A percentile compares a stretch with the other conserved stretches of the same genome.
phyloP scores from a whole-genome alignment of 2,888 invertebrate species.

The Plebejus melissa region DNA sequence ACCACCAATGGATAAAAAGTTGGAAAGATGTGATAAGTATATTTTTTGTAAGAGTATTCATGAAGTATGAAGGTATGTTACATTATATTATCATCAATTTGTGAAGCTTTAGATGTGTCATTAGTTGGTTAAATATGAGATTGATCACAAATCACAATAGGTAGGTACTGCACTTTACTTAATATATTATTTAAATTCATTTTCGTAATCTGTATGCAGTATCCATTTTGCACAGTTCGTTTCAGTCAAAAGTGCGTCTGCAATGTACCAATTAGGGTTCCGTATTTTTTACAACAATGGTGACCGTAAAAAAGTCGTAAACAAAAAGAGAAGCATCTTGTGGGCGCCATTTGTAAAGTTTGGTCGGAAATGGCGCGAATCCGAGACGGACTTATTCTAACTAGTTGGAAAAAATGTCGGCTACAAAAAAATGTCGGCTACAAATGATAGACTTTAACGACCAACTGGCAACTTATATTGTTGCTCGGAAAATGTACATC shows the following conservation, averaged over 20 bases:
- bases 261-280: slow-evolving; percentile 15
- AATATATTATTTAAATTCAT: background rate
- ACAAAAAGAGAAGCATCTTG: slow-evolving; percentile 11
- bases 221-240: background rate
- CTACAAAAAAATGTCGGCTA: background rate
- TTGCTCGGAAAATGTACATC: background rate
- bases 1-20: background rate
- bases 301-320: slow-evolving; percentile 13
- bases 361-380: slow-evolving; percentile 12
- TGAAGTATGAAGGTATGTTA: background rate
- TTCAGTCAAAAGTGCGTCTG: background rate
- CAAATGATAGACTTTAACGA: slow-evolving; percentile 14
- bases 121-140: no score
- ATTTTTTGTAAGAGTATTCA: background rate
- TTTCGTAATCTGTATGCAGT: background rate
- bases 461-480: background rate
- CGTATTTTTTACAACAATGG: slow-evolving; percentile 15
- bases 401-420: slow-evolving; percentile 12
- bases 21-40: background rate
- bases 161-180: background rate
- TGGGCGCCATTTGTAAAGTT: slow-evolving; percentile 9
- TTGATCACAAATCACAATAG: background rate
- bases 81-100: no score
- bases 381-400: slow-evolving; percentile 9
- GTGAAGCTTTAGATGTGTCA: no score